phyloP scores from a whole-genome alignment of 2,113 vertebrate genomes.

The Sapayoa aenigma region DNA sequence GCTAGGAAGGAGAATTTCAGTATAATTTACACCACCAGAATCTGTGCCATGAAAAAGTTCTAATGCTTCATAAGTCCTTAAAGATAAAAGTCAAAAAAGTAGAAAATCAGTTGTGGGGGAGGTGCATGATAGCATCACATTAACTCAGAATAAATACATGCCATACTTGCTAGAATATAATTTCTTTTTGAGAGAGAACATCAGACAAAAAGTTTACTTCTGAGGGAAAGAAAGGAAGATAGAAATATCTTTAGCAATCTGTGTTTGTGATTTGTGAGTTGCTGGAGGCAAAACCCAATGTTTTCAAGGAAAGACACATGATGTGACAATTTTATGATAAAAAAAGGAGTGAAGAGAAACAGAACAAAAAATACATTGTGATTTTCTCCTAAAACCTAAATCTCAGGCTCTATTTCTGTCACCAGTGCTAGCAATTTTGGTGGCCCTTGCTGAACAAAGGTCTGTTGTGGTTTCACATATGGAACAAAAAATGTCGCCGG shows the following conservation, averaged over 20 bases:
- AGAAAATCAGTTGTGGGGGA: background rate
- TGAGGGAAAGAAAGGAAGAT: background rate
- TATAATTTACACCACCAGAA: background rate
- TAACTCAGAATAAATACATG: background rate
- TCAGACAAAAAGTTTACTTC: background rate
- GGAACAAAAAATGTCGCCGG: background rate
- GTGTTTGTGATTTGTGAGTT: conserved; percentile 19
- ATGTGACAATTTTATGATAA: conserved; percentile 35
- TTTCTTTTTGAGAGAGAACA: background rate
- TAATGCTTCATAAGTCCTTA: background rate
- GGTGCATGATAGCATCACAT: background rate
- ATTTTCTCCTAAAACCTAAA: background rate
- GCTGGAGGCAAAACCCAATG: conserved; percentile 1
- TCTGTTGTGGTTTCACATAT: background rate
- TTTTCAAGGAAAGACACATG: conserved; percentile 22
- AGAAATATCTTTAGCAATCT: background rate
- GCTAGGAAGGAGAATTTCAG: background rate
- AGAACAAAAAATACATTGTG: background rate
- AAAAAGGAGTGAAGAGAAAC: background rate
- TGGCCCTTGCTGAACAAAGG: background rate
- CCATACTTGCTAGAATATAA: background rate
- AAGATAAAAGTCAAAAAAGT: background rate
- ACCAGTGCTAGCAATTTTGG: background rate
- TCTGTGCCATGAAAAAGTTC: background rate
- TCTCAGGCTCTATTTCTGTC: background rate